phyloP scores from a whole-genome alignment of 37 sponge, comb jelly and placozoan genomes.

The Ephydatia muelleri region DNA sequence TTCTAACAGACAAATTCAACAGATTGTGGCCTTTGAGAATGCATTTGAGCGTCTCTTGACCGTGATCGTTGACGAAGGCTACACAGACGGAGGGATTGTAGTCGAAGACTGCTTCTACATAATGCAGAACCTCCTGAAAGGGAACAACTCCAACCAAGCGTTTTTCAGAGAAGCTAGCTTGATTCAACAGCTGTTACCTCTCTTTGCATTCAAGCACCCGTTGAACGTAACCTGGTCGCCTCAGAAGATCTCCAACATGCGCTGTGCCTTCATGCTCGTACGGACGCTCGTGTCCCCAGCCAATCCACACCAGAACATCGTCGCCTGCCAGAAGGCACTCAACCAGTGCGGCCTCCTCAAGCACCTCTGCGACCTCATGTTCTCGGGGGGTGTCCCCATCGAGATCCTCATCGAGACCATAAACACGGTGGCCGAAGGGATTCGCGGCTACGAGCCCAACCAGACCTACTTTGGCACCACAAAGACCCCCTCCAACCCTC shows the following conservation, averaged over 20 bases:
- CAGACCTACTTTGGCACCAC: slow-evolving; percentile 74
- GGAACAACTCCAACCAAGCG: slow-evolving; percentile 88
- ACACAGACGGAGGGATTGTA: slow-evolving; percentile 90
- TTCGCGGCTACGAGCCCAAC: slow-evolving; percentile 65
- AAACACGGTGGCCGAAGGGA: slow-evolving; percentile 81
- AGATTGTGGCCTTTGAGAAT: slow-evolving; percentile 96
- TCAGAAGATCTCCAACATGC: slow-evolving; percentile 66
- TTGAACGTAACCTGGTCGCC: slow-evolving; percentile 16
- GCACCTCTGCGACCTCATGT: slow-evolving; percentile 68
- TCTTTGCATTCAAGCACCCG: slow-evolving; percentile 45
- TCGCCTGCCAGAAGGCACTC: slow-evolving; percentile 69
- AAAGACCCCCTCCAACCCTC: slow-evolving; percentile 63
- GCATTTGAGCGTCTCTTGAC: slow-evolving; percentile 87
- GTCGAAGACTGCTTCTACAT: slow-evolving; percentile 86
- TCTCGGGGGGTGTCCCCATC: slow-evolving; percentile 78
- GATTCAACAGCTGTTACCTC: slow-evolving; percentile 52
- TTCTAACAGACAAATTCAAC: slow-evolving; percentile 85
- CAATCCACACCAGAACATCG: slow-evolving; percentile 62
- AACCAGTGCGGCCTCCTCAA: slow-evolving; percentile 68
- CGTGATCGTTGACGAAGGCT: slow-evolving; percentile 80
- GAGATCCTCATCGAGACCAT: slow-evolving; percentile 75
- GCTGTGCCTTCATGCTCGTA: slow-evolving; percentile 48
- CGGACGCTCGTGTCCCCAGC: slow-evolving; percentile 65
- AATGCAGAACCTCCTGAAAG: slow-evolving; percentile 67
- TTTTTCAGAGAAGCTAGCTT: slow-evolving; percentile 89